Conservation (phyloP, 2,113 vertebrate genomes). For the Oryzias melastigma region DNA sequence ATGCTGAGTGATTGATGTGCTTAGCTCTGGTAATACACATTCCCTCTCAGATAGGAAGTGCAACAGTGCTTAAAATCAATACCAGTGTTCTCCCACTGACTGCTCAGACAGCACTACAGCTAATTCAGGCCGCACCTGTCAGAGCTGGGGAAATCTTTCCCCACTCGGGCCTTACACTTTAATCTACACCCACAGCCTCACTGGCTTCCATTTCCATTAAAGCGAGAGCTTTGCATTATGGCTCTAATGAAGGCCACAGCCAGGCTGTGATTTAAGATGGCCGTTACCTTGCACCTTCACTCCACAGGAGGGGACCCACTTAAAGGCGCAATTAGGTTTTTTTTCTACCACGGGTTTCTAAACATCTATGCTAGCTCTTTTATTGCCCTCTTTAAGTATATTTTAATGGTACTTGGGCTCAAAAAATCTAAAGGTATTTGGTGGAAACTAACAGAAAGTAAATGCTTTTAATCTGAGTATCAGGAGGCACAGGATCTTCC, state of each 20-base stretch:
- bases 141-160: slow-evolving; percentile 76
- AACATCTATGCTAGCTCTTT: slow-evolving; percentile 56
- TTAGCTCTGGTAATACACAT: slow-evolving; percentile 76
- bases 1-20: slow-evolving; percentile 77
- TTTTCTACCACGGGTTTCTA: slow-evolving; percentile 41
- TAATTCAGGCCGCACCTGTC: slow-evolving; percentile 81
- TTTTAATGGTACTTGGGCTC: slow-evolving; percentile 38
- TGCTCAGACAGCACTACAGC: slow-evolving; percentile 79
- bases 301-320: slow-evolving; percentile 69
- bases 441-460: slow-evolving; percentile 23
- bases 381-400: slow-evolving; percentile 54
- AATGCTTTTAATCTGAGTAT: slow-evolving; percentile 33
- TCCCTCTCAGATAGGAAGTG: slow-evolving; percentile 78
- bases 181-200: slow-evolving; percentile 75
- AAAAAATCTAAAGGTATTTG: slow-evolving; percentile 37
- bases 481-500: slow-evolving; percentile 35
- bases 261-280: slow-evolving; percentile 77
- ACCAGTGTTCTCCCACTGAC: slow-evolving; percentile 74
- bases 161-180: slow-evolving; percentile 71
- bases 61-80: slow-evolving; percentile 81
- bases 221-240: slow-evolving; percentile 79
- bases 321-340: slow-evolving; percentile 74
- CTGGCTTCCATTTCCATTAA: slow-evolving; percentile 79
- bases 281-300: slow-evolving; percentile 69
- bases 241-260: slow-evolving; percentile 79